phyloP scores from a whole-genome alignment of 2,797 vertebrate genomes.

The Setipinna tenuifilis region DNA sequence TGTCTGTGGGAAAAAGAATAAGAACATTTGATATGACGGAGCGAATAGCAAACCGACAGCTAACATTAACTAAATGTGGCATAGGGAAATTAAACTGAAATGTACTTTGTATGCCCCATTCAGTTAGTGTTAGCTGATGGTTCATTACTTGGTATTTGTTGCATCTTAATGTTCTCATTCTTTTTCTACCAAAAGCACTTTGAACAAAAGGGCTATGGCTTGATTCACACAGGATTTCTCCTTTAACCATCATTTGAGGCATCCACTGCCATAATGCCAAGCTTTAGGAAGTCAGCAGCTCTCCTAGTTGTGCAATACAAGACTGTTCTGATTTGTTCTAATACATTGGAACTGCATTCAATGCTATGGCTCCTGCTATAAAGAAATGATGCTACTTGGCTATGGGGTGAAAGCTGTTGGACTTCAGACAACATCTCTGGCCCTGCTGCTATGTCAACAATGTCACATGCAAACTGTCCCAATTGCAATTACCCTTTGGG shows the following conservation, averaged over 20 bases:
- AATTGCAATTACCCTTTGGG: constrained; percentile 63
- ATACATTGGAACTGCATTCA: neutral
- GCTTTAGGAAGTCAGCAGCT: neutral
- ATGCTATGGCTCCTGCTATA: neutral
- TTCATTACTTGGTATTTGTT: too few relatives aligned
- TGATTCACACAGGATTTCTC: neutral
- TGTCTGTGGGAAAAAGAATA: too few relatives aligned
- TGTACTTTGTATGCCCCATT: too few relatives aligned
- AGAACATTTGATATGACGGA: too few relatives aligned
- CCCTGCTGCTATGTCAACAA: constrained; percentile 64
- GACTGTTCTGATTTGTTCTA: neutral
- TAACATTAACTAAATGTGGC: neutral
- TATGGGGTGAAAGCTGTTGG: neutral
- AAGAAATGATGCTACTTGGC: neutral
- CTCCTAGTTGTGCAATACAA: neutral
- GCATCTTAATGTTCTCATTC: too few relatives aligned
- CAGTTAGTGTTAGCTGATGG: too few relatives aligned
- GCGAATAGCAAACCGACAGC: neutral
- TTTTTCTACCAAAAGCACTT: too few relatives aligned
- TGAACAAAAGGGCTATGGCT: too few relatives aligned
- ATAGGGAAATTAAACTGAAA: too few relatives aligned
- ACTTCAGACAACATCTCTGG: constrained; percentile 47
- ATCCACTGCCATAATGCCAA: neutral
- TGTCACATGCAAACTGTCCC: constrained; percentile 57
- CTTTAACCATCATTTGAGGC: neutral